phyloP scores from a whole-genome alignment of 2,797 vertebrate species.

The Sebastes elongatus region DNA sequence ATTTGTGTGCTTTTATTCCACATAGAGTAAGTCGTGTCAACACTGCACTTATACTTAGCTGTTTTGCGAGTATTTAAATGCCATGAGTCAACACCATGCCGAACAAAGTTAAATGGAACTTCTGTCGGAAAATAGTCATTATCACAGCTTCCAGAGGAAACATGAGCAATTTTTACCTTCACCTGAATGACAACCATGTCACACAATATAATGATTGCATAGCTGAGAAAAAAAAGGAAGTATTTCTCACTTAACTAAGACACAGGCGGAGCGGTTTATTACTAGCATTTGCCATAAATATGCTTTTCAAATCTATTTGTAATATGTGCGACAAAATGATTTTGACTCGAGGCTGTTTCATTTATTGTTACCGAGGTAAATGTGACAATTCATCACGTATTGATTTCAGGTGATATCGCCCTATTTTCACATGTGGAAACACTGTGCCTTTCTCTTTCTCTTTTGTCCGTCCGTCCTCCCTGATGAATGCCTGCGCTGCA shows the following conservation, averaged over 20 bases:
- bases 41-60: neutral
- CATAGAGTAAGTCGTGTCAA: neutral
- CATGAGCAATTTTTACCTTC: neutral
- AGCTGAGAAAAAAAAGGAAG: neutral
- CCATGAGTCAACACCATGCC: neutral
- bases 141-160: conserved; percentile 5
- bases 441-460: neutral
- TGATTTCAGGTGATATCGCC: neutral
- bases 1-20: neutral
- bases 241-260: neutral
- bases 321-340: neutral
- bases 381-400: conserved; percentile 1
- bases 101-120: neutral
- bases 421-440: conserved; percentile 8
- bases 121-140: neutral
- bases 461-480: neutral
- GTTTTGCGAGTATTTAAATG: neutral
- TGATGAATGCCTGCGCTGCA: conserved; percentile 33
- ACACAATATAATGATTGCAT: neutral
- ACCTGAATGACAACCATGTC: conserved; percentile 1
- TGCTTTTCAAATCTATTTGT: neutral
- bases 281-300: neutral
- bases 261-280: neutral
- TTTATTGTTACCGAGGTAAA: neutral
- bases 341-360: neutral